These are phyloP conservation scores for Notothenia rossii DNA, from an alignment of 2,113 vertebrate genomes.

Conservation along the genomic window DNA sequence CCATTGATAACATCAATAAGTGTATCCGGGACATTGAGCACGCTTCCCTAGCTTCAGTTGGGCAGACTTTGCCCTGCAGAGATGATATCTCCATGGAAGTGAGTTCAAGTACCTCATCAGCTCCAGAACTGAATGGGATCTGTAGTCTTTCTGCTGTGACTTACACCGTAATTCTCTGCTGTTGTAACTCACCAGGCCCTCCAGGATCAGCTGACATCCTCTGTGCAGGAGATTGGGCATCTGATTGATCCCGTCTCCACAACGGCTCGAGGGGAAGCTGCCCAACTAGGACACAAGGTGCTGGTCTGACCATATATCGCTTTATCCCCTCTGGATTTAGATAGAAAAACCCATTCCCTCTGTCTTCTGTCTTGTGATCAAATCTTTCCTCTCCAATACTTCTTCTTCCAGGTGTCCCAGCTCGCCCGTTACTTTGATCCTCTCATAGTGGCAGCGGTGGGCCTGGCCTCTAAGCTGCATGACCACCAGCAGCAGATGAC, in stretches of 20 bases:
- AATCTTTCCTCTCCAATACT: slow-evolving; percentile 30
- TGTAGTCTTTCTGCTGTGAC: slow-evolving; percentile 53
- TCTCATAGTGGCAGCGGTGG: slow-evolving; percentile 92
- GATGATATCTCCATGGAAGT: slow-evolving; percentile 93
- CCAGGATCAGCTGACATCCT: slow-evolving; percentile 96
- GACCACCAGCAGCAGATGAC: slow-evolving; percentile 99
- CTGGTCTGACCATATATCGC: slow-evolving; percentile 35
- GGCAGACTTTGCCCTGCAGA: slow-evolving; percentile 93
- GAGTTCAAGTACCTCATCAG: slow-evolving; percentile 58
- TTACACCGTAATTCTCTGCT: slow-evolving; percentile 44
- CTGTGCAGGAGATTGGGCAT: slow-evolving; percentile 97
- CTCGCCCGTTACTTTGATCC: slow-evolving; percentile 97
- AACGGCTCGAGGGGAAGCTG: slow-evolving; percentile 94
- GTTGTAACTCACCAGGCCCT: slow-evolving; percentile 87
- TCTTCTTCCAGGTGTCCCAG: slow-evolving; percentile 89
- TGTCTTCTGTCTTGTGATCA: slow-evolving; percentile 34
- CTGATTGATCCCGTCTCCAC: slow-evolving; percentile 96
- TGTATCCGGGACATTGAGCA: slow-evolving; percentile 98
- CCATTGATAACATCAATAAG: slow-evolving; percentile 96
- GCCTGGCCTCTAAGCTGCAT: slow-evolving; percentile 92
- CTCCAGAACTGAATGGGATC: slow-evolving; percentile 57
- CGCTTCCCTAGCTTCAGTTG: slow-evolving; percentile 93
- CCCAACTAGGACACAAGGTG: slow-evolving; percentile 98
- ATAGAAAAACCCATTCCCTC: slow-evolving; percentile 24
- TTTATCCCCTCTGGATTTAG: slow-evolving; percentile 51